Percentiles rank a stretch among this genome's conserved stretches.
These are phyloP conservation scores for Tipula helvola DNA, from an alignment of 2,888 invertebrate species.

Conservation along the genomic window DNA sequence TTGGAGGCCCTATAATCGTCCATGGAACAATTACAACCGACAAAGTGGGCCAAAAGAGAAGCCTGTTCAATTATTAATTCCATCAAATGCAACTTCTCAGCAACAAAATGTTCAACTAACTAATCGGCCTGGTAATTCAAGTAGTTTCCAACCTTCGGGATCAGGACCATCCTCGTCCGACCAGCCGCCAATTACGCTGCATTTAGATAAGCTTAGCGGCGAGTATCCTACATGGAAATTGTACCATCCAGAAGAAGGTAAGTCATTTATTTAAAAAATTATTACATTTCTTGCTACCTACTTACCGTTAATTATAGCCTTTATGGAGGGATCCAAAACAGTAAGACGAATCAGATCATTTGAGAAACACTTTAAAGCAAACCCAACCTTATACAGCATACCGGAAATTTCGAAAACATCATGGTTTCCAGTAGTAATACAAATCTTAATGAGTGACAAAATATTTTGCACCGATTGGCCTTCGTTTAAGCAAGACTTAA, in stretches of 20 bases:
- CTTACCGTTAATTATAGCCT: conserved; percentile 26
- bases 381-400: conserved; percentile 22
- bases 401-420: conserved; percentile 19
- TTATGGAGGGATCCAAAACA: conserved; percentile 36
- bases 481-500: conserved; percentile 50
- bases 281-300: background rate
- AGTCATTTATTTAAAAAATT: conserved; percentile 16
- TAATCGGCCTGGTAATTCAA: conserved; percentile 20
- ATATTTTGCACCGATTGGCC: conserved; percentile 48
- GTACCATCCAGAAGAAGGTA: conserved; percentile 63
- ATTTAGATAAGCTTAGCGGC: conserved; percentile 23
- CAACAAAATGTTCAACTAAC: conserved; percentile 25
- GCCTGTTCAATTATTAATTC: background rate
- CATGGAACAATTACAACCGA: background rate
- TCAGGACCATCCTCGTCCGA: background rate
- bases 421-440: conserved; percentile 39
- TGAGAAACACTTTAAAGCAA: conserved; percentile 39
- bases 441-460: conserved; percentile 41
- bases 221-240: conserved; percentile 61
- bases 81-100: background rate
- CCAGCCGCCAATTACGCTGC: conserved; percentile 33
- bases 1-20: conserved; percentile 4
- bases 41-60: background rate
- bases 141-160: background rate
- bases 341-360: conserved; percentile 40